Evolutionary conservation across 2,113 vertebrate genomes (phyloP).

Genomic region (Colius striatus): DNA sequence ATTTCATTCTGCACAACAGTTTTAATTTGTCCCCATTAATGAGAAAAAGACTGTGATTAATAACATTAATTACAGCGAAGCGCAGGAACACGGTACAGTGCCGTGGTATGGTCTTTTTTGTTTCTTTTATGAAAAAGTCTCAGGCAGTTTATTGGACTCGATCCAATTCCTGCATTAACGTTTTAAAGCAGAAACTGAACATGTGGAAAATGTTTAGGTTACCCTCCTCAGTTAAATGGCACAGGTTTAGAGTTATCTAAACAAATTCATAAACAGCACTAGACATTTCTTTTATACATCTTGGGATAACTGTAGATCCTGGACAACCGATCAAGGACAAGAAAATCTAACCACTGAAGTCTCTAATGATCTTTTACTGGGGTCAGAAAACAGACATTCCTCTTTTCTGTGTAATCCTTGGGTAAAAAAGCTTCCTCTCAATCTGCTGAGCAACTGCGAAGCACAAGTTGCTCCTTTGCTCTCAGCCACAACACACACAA

Average conservation of each 20-base stretch:
- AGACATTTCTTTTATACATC: neutral
- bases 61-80: neutral
- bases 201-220: constrained; percentile 58
- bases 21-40: constrained; percentile 9
- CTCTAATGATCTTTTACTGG: neutral
- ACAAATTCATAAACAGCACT: constrained; percentile 10
- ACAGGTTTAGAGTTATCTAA: constrained; percentile 35
- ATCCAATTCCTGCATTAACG: constrained; percentile 54
- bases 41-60: neutral
- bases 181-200: constrained; percentile 19
- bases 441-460: rapidly evolving
- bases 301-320: neutral
- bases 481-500: neutral
- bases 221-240: constrained; percentile 3
- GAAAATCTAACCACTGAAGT: neutral
- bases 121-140: neutral
- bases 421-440: neutral
- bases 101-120: neutral
- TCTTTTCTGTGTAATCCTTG: neutral
- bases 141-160: neutral
- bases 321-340: neutral
- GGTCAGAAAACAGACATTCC: neutral
- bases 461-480: neutral
- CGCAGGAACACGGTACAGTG: neutral
- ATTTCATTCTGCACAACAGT: neutral